Evolutionary conservation across 2,888 invertebrate species (phyloP).

Genomic region (Morpho deidamia): DNA sequence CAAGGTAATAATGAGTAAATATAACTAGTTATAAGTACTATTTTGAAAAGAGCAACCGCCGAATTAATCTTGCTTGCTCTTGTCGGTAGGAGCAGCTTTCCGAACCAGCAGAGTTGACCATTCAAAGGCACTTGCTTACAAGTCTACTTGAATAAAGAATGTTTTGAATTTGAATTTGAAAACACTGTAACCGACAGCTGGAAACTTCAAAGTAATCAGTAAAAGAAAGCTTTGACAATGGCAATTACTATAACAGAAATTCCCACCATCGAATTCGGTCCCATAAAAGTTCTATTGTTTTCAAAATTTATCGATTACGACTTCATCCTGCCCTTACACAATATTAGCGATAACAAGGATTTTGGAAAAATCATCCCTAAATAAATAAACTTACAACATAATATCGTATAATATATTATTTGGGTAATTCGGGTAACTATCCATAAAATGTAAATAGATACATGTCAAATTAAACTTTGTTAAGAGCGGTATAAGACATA

Average conservation of each 20-base stretch:
- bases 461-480: not conserved
- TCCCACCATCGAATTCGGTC: constrained; percentile 6
- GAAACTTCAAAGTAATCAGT: too few relatives aligned
- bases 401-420: not conserved
- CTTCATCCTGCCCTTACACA: not conserved
- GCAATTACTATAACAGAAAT: not conserved
- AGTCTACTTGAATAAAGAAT: too few relatives aligned
- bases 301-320: constrained; percentile 2
- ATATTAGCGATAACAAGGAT: not conserved
- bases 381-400: not conserved
- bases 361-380: not conserved
- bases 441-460: not conserved
- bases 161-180: too few relatives aligned
- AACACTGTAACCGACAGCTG: too few relatives aligned
- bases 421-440: not conserved
- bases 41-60: too few relatives aligned
- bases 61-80: too few relatives aligned
- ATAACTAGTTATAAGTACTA: too few relatives aligned
- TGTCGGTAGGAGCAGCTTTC: too few relatives aligned
- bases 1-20: too few relatives aligned
- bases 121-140: too few relatives aligned
- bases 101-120: too few relatives aligned
- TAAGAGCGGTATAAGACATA: not conserved
- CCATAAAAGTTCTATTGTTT: constrained; percentile 14
- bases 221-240: not conserved